Base-by-base conservation (phyloP, 2,888 invertebrate genomes). In the Xestoiulus laeticollis region DNA sequence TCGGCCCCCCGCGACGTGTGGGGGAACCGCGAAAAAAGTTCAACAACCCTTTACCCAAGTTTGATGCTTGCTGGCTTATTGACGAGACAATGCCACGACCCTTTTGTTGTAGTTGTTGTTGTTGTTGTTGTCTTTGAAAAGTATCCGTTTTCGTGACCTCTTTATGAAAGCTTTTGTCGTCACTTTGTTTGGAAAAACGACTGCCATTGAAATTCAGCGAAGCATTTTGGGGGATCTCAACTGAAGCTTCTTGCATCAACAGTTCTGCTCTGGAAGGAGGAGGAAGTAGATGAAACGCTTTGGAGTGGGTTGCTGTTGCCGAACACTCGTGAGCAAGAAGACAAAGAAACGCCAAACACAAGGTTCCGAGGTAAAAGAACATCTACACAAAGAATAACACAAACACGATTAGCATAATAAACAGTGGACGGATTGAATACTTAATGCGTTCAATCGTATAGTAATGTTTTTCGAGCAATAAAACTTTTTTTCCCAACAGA, bases 61-160 rank as follows among this genome's bases (percentile, higher is more conserved):
- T 43, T 14, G 87, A 44, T 38, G 87, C 87, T 44, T 87, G 87
- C 33, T 87, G 68, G 44, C 87, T 82, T 30, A 87, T 59, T 16
- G 68, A 78, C n/a, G 87, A 87, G 8, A 87, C 82, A 78, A 87
- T 87, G 44, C 87, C 68, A 19, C 87, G 87, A n/a, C 87, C 87
- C 19, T 78, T 78, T 78, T 78, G 78, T 78, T 78, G 78, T 59
- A 16, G 48, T n/a, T 59, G 59, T n/a, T 78, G 78, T 30, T 78
- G 48, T n/a, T 59, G 59, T n/a, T 78, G 78, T 30, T 78, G 78
- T 78, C 78, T 78, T 78, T 78, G 78, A 78, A 78, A 30, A 30
- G 78, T 78, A 78, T 78, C 78, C 78, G 78, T 78, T 85, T 85
- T 85, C 85, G 85, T 44, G 44, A 85, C 85, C 85, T 44, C 44